Evolutionary conservation across 2,113 vertebrate species (phyloP).

Genomic region (Pomatorhinus ruficollis): DNA sequence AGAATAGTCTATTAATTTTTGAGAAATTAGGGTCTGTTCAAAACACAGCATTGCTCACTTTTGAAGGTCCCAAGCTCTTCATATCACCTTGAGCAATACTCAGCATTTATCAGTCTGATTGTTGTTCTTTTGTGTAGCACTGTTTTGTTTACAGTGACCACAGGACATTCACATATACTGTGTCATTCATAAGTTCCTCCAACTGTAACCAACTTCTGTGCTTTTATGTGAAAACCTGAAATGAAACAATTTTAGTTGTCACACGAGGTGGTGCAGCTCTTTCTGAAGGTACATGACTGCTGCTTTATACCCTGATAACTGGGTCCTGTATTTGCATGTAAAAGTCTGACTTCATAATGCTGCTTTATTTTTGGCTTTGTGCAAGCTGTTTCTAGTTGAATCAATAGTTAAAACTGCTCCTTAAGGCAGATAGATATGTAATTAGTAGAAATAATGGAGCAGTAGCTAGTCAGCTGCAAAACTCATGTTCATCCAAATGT

Average conservation of each 20-base stretch:
- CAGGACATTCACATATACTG: background rate
- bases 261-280: background rate
- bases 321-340: slow-evolving; percentile 47
- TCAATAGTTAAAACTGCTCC: slow-evolving; percentile 52
- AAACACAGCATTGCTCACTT: background rate
- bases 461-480: slow-evolving; percentile 67
- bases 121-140: background rate
- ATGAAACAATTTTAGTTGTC: background rate
- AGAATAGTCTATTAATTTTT: background rate
- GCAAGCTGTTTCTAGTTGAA: slow-evolving; percentile 62
- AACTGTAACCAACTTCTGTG: background rate
- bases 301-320: background rate
- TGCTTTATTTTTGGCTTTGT: slow-evolving; percentile 60
- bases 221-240: background rate
- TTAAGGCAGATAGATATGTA: slow-evolving; percentile 70
- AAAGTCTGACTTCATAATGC: slow-evolving; percentile 50
- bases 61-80: background rate
- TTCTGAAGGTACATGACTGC: background rate
- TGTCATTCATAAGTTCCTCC: background rate
- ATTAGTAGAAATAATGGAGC: slow-evolving; percentile 70
- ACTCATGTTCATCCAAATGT: slow-evolving; percentile 57
- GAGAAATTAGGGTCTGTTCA: background rate
- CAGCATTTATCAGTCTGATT: background rate
- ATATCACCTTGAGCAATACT: background rate
- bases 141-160: background rate